Percentiles rank a stretch among this genome's conserved stretches.
phyloP scores from a whole-genome alignment of 53 echinoderm and acorn worm species.

The Apostichopus leukothele region DNA sequence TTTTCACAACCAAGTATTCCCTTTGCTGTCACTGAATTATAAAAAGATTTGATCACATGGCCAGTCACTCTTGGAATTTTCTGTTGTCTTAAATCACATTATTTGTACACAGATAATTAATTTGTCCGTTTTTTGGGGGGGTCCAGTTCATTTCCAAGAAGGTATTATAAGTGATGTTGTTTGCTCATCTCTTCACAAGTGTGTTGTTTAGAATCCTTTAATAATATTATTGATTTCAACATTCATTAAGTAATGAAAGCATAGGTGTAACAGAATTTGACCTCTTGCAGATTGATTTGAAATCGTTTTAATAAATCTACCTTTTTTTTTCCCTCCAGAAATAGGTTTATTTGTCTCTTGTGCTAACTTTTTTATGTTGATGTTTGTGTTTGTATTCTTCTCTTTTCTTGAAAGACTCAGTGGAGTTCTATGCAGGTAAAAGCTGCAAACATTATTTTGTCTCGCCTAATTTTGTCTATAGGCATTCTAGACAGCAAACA shows the following conservation, averaged over 20 bases:
- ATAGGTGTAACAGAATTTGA: too few species aligned
- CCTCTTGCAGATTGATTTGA: too few species aligned
- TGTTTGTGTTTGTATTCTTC: slow-evolving; percentile 36
- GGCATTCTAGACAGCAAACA: slow-evolving; percentile 27
- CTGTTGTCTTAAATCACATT: neutral
- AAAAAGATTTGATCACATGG: too few species aligned
- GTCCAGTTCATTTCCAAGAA: neutral
- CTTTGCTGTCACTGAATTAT: neutral
- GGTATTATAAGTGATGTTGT: neutral
- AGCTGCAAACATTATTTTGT: slow-evolving; percentile 11
- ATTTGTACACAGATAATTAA: neutral
- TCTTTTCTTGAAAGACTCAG: slow-evolving; percentile 58
- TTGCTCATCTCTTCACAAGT: neutral
- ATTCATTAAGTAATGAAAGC: too few species aligned
- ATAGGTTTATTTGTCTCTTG: neutral
- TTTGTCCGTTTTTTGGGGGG: neutral
- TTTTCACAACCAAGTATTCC: neutral
- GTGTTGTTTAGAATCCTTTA: neutral
- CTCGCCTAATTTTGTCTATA: neutral
- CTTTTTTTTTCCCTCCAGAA: too few species aligned
- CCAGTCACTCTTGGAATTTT: too few species aligned
- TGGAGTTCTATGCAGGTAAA: slow-evolving; percentile 73
- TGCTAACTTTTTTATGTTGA: slow-evolving; percentile 9
- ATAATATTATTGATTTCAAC: neutral
- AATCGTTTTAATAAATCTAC: too few species aligned